Percentiles rank a stretch among this genome's conserved stretches.
phyloP scores from a whole-genome alignment of 2,797 vertebrate genomes.

The Sebastiscus tertius region DNA sequence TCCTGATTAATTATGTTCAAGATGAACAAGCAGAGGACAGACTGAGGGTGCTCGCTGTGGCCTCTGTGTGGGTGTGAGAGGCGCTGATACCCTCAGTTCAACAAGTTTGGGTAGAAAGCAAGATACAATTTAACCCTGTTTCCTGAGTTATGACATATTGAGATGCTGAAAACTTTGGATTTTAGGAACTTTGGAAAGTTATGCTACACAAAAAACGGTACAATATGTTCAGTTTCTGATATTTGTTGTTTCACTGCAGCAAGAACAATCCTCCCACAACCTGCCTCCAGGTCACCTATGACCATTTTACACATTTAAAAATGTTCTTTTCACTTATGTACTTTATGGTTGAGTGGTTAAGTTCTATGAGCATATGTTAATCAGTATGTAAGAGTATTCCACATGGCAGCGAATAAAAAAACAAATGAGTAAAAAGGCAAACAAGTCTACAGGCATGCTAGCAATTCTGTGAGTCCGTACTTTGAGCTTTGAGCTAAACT shows the following conservation, averaged over 20 bases:
- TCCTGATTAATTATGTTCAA: conserved; percentile 54
- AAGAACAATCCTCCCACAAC: background rate
- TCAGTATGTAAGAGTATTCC: background rate
- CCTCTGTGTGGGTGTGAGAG: conserved; percentile 41
- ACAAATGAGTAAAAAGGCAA: background rate
- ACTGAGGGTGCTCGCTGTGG: conserved; percentile 5
- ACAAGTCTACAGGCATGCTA: background rate
- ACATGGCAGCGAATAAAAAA: background rate
- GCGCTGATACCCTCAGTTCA: background rate
- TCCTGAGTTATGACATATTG: conserved; percentile 8
- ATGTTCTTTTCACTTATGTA: background rate
- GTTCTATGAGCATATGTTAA: background rate
- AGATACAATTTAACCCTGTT: conserved; percentile 36
- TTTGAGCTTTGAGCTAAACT: background rate
- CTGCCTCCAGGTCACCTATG: background rate
- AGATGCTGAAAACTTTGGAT: conserved; percentile 9
- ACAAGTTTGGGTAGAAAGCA: background rate
- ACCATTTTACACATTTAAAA: background rate
- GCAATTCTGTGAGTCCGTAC: background rate
- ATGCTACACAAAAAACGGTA: background rate
- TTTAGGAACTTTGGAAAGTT: background rate
- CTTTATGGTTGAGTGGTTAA: background rate
- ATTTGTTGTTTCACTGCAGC: background rate
- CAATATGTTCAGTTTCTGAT: background rate
- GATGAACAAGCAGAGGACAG: conserved; percentile 36